A percentile compares a stretch with the other conserved stretches of the same genome.
phyloP scores from a whole-genome alignment of 2,888 invertebrate species.

The Acanthosoma haemorrhoidale region DNA sequence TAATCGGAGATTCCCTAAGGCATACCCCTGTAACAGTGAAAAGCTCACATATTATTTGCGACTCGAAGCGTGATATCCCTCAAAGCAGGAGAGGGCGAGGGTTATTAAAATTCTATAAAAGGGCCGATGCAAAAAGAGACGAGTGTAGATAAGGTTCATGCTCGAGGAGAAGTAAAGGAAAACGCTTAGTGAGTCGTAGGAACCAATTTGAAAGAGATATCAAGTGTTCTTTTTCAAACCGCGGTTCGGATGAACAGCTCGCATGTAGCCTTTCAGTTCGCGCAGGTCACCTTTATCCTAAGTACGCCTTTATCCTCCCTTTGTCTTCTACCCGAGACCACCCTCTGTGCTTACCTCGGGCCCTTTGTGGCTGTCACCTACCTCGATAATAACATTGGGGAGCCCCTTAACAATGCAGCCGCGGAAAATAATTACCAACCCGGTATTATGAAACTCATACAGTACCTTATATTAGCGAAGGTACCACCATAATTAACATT shows the following conservation, averaged over 20 bases:
- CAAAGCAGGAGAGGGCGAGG: no score
- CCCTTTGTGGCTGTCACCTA: background rate
- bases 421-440: background rate
- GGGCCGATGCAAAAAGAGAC: background rate
- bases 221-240: background rate
- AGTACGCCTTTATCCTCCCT: no score
- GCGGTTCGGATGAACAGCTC: no score
- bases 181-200: conserved; percentile 14
- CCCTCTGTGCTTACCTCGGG: background rate
- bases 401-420: background rate
- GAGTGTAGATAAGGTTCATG: conserved; percentile 20
- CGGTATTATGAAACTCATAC: no score
- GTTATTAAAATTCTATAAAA: conserved; percentile 12
- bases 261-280: background rate
- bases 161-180: conserved; percentile 18
- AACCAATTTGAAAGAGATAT: conserved; percentile 9
- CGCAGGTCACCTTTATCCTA: no score
- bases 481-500: background rate
- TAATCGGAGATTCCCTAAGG: no score
- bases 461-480: background rate
- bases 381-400: background rate
- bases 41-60: no score
- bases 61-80: no score
- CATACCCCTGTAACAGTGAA: no score
- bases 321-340: no score